These are phyloP conservation scores for Ancistrus triradiatus DNA, from an alignment of 2,113 vertebrate genomes.

Conservation along the genomic window DNA sequence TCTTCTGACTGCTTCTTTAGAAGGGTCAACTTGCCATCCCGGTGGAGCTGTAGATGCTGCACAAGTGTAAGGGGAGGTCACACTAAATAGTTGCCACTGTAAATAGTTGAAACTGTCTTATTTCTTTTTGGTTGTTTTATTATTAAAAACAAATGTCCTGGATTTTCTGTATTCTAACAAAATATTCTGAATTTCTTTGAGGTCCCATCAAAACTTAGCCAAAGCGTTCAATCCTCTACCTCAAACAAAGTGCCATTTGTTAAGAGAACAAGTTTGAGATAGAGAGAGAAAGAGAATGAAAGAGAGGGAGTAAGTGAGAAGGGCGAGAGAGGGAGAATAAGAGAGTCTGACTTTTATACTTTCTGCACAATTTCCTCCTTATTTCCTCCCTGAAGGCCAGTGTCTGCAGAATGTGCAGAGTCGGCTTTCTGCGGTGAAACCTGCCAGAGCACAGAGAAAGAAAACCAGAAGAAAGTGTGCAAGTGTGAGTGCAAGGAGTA, in stretches of 20 bases:
- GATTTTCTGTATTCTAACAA: no score
- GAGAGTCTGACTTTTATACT: conserved; percentile 64
- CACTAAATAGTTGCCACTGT: no score
- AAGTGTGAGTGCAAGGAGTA: conserved; percentile 5
- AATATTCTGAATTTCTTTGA: no score
- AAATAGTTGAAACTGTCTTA: no score
- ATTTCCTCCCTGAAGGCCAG: conserved; percentile 75
- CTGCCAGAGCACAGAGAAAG: conserved; percentile 58
- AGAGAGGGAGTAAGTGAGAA: conserved; percentile 27
- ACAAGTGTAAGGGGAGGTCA: no score
- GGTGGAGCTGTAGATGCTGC: no score
- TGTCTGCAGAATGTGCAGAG: conserved; percentile 77
- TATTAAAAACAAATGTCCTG: no score
- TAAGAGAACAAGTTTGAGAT: conserved; percentile 1
- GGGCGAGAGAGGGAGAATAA: conserved; percentile 26
- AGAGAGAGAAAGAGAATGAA: conserved; percentile 5
- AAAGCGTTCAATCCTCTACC: not conserved
- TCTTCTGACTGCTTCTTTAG: no score
- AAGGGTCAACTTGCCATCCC: no score
- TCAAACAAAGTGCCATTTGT: conserved; percentile 55
- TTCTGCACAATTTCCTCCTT: conserved; percentile 77
- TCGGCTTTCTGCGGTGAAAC: conserved; percentile 67
- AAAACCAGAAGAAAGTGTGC: conserved; percentile 10
- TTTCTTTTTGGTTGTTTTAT: no score
- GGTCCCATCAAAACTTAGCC: not conserved